phyloP scores from a whole-genome alignment of 2,113 vertebrate species.

The Burhinus oedicnemus region DNA sequence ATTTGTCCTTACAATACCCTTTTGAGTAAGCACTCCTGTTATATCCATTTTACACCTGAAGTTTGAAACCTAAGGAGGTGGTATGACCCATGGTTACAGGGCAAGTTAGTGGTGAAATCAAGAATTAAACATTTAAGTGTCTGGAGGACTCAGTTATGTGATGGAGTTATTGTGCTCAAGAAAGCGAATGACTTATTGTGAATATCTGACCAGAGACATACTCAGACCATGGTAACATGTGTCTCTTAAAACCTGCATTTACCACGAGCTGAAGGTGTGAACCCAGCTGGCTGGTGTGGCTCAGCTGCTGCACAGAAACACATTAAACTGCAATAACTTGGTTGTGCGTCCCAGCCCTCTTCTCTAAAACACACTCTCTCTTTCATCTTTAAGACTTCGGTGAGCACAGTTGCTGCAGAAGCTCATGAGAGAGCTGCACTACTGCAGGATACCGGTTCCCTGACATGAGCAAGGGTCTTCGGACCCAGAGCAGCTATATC shows the following conservation, averaged over 20 bases:
- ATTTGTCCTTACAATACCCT: not conserved
- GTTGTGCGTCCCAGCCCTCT: not conserved
- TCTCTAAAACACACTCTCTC: not conserved
- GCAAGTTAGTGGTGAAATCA: not conserved
- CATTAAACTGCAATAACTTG: not conserved
- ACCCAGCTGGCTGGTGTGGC: not conserved
- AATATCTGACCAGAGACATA: not conserved
- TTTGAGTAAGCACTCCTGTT: not conserved
- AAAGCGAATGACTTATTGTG: not conserved
- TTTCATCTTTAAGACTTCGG: not conserved
- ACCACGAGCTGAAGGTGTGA: not conserved
- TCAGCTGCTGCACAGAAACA: constrained; percentile 11
- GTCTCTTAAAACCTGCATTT: not conserved
- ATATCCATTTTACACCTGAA: not conserved
- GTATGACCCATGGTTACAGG: not conserved
- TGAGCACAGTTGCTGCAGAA: not conserved
- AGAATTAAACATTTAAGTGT: not conserved
- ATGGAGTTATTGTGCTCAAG: not conserved
- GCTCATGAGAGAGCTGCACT: not conserved
- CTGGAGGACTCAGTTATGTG: not conserved
- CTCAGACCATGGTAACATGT: not conserved
- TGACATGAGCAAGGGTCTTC: not conserved
- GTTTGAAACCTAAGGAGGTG: not conserved
- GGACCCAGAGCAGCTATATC: not conserved
- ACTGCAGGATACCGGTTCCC: not conserved